phyloP scores from a whole-genome alignment of 2,113 vertebrate genomes.

The Aptenodytes patagonicus region DNA sequence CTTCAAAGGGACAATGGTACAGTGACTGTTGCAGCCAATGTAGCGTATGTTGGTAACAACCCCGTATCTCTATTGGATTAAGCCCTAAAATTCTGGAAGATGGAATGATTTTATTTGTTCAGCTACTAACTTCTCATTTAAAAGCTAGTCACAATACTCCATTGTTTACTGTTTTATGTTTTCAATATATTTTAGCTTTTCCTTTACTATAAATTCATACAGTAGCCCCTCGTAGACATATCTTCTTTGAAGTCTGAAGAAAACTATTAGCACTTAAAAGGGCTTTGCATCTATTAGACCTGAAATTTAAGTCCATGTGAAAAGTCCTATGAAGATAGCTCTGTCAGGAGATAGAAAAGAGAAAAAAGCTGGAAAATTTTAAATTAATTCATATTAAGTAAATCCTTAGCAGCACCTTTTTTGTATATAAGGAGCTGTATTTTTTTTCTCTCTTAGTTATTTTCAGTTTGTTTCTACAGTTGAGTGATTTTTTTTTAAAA shows the following conservation, averaged over 20 bases:
- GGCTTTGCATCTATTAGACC: not conserved
- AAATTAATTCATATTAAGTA: not conserved
- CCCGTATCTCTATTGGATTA: fast-evolving
- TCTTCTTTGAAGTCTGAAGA: not conserved
- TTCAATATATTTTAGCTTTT: not conserved
- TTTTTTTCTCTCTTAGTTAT: not conserved
- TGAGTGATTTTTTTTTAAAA: not conserved
- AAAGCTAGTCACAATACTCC: not conserved
- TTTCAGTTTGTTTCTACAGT: not conserved
- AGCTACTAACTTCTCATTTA: not conserved
- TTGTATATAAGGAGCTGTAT: not conserved
- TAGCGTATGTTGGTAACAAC: not conserved
- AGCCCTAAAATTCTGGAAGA: not conserved
- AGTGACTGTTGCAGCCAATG: not conserved
- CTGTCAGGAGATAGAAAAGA: not conserved
- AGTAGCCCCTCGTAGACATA: not conserved
- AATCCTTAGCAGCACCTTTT: not conserved
- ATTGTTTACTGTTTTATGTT: not conserved
- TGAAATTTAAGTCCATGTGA: not conserved
- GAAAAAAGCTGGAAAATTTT: not conserved
- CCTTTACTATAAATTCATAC: not conserved
- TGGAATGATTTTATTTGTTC: not conserved
- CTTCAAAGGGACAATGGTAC: not conserved
- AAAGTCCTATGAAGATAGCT: not conserved
- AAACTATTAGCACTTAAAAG: not conserved